Evolutionary conservation across 2,113 vertebrate species (phyloP), one percentile per base, ranked within the genome.

Genomic region (Enhydra lutris): DNA sequence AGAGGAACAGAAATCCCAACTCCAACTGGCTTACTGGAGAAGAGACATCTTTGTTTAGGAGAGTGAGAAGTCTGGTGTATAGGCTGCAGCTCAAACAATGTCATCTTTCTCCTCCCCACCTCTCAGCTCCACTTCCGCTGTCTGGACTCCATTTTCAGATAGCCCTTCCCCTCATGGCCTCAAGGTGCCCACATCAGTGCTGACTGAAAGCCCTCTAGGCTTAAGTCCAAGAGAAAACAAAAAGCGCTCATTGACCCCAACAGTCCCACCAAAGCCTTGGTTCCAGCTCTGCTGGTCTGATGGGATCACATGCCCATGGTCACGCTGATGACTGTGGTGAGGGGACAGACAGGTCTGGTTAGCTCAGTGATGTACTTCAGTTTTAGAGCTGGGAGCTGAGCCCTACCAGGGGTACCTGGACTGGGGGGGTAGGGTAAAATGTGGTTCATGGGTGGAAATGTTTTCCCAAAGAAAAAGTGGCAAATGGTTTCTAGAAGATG

Each of bases 21-120:
- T 82, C 15, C 61, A n/a, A 20, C 39, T 45, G 84, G 47, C 57
- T 81, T 74, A 2, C 20, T 36, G 67, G 15, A 47, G 3, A 93
- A 47, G 55, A 12, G n/a, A 69, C 1, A 23, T 34, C 55, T 89
- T 73, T 12, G 21, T n/a, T 84, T 17, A 21, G 0, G 1, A 24
- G 34, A 69, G n/a, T 67, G n/a, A 80, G 83, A 88, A 95, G 50
- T 47, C 34, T 6, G 18, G 10, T 4, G 36, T 45, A 4, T 10
- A 3, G 34, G 69, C 36, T 76, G 65, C 7, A 45, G 6, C 15
- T 79, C 74, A 95, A 39, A 74, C 15, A 31, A 13, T 0, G 15
- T 57, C 85, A 59, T 42, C 61, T 95, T 91, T 55, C n/a, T 86
- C 50, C 50, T 92, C 21, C 95, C 39, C 21, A n/a, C 47, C n/a